A percentile compares a stretch with the other conserved stretches of the same genome.
Evolutionary conservation across 2,888 invertebrate species (phyloP).

Genomic region (Hipparchia semele): DNA sequence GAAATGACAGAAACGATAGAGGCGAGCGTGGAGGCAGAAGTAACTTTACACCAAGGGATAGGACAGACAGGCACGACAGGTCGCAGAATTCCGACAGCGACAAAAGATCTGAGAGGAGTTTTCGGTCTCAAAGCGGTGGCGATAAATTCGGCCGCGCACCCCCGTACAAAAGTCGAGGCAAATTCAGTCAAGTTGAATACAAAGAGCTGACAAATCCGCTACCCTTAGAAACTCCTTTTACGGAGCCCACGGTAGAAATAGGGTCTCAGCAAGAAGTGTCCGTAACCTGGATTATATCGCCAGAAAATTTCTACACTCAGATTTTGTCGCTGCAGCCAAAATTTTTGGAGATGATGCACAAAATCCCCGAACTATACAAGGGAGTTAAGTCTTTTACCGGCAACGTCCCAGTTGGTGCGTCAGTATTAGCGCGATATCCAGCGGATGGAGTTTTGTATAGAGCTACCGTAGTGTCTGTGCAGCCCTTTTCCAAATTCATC

Average conservation of each 20-base stretch:
- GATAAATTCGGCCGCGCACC: conserved; percentile 57
- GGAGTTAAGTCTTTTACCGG: conserved; percentile 71
- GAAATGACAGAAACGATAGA: conserved; percentile 52
- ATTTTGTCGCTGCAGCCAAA: conserved; percentile 75
- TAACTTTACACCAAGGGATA: conserved; percentile 68
- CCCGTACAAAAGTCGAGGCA: conserved; percentile 60
- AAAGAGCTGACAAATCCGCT: conserved; percentile 74
- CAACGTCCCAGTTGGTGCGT: conserved; percentile 81
- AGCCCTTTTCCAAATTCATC: conserved; percentile 83
- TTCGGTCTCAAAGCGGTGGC: conserved; percentile 57
- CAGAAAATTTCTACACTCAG: conserved; percentile 88
- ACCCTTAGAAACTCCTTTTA: conserved; percentile 74
- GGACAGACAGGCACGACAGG: conserved; percentile 58
- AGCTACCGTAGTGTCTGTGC: conserved; percentile 84
- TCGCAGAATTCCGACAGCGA: conserved; percentile 61
- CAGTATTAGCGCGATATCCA: conserved; percentile 87
- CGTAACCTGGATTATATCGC: conserved; percentile 90
- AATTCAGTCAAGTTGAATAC: conserved; percentile 64
- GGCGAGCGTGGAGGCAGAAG: conserved; percentile 48
- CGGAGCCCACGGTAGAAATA: conserved; percentile 69
- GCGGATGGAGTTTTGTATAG: conserved; percentile 89
- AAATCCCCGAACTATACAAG: conserved; percentile 87
- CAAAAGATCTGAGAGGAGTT: conserved; percentile 61
- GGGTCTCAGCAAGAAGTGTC: conserved; percentile 83
- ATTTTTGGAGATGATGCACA: conserved; percentile 87